Conservation (phyloP, 2,113 vertebrate genomes). For the Pogonocichla stellata region DNA sequence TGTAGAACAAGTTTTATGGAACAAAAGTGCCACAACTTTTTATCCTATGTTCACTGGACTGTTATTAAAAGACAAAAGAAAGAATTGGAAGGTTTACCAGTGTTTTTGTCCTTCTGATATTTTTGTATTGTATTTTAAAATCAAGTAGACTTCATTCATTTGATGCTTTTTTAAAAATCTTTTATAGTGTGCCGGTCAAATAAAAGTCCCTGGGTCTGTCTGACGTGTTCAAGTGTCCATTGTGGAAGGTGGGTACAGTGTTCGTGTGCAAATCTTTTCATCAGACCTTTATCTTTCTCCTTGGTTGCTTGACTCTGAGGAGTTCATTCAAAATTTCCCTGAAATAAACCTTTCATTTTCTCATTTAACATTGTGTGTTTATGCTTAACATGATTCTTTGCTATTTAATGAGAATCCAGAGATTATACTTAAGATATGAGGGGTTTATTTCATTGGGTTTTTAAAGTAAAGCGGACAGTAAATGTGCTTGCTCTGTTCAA, state of each 20-base stretch:
- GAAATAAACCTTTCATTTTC: neutral
- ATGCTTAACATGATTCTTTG: neutral
- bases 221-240: slow-evolving; percentile 93
- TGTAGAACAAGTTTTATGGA: neutral
- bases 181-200: slow-evolving; percentile 93
- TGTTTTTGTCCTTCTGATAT: neutral
- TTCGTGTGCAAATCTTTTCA: neutral
- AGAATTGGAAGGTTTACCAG: neutral
- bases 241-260: slow-evolving; percentile 88
- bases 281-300: neutral
- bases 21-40: neutral
- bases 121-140: neutral
- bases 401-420: neutral
- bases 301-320: neutral
- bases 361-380: neutral
- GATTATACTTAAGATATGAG: neutral
- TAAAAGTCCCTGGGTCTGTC: slow-evolving; percentile 98
- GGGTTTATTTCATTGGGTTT: fast-evolving
- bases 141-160: neutral
- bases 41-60: neutral
- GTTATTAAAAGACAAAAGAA: neutral
- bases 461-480: neutral
- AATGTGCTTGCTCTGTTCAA: neutral
- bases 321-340: neutral
- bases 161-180: neutral